Base-by-base conservation (phyloP, 1,140 invertebrate genomes). In the Vollenhovia emeryi region DNA sequence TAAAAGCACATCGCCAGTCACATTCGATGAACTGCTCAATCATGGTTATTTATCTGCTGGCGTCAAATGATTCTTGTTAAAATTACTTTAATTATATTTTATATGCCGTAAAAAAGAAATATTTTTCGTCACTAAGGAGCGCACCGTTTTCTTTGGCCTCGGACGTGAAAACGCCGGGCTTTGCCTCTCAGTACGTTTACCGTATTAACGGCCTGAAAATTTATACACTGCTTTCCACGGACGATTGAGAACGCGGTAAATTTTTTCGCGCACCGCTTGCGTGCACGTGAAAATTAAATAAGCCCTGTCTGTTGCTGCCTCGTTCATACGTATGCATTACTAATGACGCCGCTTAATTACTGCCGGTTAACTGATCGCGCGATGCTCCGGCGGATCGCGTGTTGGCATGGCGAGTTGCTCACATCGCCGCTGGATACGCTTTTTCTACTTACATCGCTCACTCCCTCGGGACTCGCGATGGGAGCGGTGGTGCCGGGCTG, bases 381-480 rank as follows among this genome's bases (percentile, higher is more conserved):
- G 33, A 79, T 8, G 13, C 13, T 18, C 6, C 36, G 60, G 36
- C 18, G n/a, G 18, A 52, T 79, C 13, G 76, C 76, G 62, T 68
- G 62, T 13, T 52, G 30, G 59, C 27, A 27, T 5, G 62, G 27
- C 6, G 9, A 78, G 64, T 13, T 62, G 40, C 40, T 76, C 40
- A 18, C 15, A n/a, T n/a, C n/a, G 48, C n/a, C 21, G 24, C 2
- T 30, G 40, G 33, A 40, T 40, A 45, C 11, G 21, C 52, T 36
- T 45, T 71, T 82, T 71, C 13, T 62, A 92, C 94, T 94, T 90
- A 95, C 93, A 55, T 94, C 93, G 87, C 94, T 95, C 52, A 95
- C 95, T 87, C 94, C 94, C 89, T 95, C 95, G 75, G 95, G 95
- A 91, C 94, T 95, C 33, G 95, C 95, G 48, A 95, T 95, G 24